Evolutionary conservation across 2,797 vertebrate species (phyloP).

Genomic region (Lepus townsendii): DNA sequence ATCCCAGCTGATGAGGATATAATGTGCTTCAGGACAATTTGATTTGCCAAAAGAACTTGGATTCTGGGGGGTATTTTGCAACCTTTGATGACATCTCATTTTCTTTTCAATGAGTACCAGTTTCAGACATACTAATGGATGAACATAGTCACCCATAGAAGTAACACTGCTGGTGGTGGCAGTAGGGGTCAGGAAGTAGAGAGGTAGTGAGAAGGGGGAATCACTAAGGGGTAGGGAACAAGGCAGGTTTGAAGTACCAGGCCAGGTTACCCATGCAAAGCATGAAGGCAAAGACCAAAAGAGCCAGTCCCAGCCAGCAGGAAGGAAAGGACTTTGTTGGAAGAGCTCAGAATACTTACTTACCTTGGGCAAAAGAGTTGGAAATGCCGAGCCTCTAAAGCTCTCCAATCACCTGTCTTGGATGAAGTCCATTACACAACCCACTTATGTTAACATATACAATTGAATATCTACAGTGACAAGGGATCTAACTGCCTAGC

Average conservation of each 20-base stretch:
- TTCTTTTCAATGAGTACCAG: background rate
- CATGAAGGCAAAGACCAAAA: accelerated
- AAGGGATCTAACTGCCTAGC: background rate
- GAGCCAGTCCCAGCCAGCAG: background rate
- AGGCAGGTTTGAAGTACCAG: background rate
- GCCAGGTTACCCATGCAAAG: background rate
- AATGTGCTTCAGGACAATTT: background rate
- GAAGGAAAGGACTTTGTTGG: background rate
- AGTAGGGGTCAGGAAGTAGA: background rate
- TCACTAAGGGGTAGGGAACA: background rate
- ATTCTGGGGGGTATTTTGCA: background rate
- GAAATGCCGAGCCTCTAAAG: background rate
- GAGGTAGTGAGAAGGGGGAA: background rate
- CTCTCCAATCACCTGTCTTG: background rate
- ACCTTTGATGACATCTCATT: background rate
- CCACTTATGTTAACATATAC: background rate
- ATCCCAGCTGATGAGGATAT: background rate
- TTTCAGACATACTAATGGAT: background rate
- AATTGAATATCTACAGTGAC: background rate
- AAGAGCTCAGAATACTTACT: background rate
- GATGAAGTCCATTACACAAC: background rate
- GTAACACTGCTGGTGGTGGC: background rate
- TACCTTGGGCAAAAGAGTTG: background rate
- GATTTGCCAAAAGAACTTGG: background rate
- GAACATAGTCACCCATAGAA: background rate